phyloP scores from a whole-genome alignment of 92 coral and sea anemone species.

The Diadumene lineata region DNA sequence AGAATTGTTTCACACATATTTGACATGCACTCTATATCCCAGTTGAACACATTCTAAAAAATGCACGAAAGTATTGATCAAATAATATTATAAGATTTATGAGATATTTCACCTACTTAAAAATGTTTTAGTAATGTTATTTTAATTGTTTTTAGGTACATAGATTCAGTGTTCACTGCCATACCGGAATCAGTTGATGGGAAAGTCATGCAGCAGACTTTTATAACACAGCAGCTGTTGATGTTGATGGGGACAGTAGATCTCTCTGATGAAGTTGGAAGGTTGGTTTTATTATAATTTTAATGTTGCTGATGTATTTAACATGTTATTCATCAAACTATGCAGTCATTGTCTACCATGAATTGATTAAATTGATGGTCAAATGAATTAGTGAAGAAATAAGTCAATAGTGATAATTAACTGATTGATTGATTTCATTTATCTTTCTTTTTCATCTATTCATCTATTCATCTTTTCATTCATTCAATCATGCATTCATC shows the following conservation, averaged over 20 bases:
- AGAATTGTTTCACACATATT: too few relatives aligned
- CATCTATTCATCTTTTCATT: neutral
- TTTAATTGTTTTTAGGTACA: too few relatives aligned
- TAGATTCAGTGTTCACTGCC: slow-evolving; percentile 46
- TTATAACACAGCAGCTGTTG: slow-evolving; percentile 76
- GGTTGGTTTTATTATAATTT: slow-evolving; percentile 40
- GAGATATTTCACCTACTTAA: too few relatives aligned
- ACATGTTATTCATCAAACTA: neutral
- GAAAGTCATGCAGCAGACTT: slow-evolving; percentile 42
- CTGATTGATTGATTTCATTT: too few relatives aligned
- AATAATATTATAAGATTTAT: too few relatives aligned
- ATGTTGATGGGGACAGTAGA: slow-evolving; percentile 71
- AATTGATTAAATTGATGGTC: too few relatives aligned
- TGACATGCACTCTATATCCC: too few relatives aligned
- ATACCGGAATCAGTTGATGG: slow-evolving; percentile 24
- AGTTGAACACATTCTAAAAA: too few relatives aligned
- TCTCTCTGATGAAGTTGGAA: slow-evolving; percentile 97
- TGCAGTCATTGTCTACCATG: neutral
- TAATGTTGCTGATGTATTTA: neutral
- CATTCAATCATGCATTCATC: neutral
- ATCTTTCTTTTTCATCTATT: neutral
- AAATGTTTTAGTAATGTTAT: too few relatives aligned
- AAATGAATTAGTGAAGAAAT: too few relatives aligned
- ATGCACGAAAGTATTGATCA: too few relatives aligned
- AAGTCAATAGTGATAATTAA: too few relatives aligned